Evolutionary conservation across 2,113 vertebrate genomes (phyloP).

Genomic region (Campylomormyrus tamandua): DNA sequence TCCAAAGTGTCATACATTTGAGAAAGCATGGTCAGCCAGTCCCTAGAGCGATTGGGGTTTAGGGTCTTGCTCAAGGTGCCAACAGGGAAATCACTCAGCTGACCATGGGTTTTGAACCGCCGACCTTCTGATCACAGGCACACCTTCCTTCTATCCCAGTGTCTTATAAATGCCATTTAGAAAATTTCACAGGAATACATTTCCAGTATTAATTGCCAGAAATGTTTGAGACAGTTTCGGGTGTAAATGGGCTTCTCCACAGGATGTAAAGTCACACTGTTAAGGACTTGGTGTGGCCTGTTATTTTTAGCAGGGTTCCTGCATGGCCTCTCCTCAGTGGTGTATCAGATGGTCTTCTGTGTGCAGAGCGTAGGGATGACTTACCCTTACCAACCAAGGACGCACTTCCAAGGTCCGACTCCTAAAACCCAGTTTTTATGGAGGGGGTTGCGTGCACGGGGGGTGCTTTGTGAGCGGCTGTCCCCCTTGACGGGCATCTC

Average conservation of each 20-base stretch:
- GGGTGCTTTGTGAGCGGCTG: slow-evolving; percentile 18
- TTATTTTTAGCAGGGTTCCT: not conserved
- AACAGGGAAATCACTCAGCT: not conserved
- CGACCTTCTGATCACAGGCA: not conserved
- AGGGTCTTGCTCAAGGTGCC: not conserved
- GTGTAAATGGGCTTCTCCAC: not conserved
- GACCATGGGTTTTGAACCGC: not conserved
- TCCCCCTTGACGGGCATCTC: slow-evolving; percentile 4
- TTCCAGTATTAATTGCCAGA: not conserved
- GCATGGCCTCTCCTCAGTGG: not conserved
- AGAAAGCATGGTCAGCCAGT: not conserved
- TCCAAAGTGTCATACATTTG: not conserved
- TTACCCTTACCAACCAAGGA: not conserved
- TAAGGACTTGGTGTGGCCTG: not conserved
- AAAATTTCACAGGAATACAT: not conserved
- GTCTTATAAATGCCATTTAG: not conserved
- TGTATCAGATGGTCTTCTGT: not conserved
- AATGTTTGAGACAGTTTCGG: not conserved
- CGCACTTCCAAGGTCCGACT: not conserved
- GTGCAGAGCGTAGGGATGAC: not conserved
- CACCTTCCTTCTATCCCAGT: not conserved
- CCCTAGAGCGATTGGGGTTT: not conserved
- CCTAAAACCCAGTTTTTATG: not conserved
- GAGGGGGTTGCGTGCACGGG: not conserved
- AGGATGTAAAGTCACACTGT: not conserved